These are phyloP conservation scores for Cremastinae sp. DNA, from an alignment of 2,888 invertebrate genomes.

Conservation along the genomic window DNA sequence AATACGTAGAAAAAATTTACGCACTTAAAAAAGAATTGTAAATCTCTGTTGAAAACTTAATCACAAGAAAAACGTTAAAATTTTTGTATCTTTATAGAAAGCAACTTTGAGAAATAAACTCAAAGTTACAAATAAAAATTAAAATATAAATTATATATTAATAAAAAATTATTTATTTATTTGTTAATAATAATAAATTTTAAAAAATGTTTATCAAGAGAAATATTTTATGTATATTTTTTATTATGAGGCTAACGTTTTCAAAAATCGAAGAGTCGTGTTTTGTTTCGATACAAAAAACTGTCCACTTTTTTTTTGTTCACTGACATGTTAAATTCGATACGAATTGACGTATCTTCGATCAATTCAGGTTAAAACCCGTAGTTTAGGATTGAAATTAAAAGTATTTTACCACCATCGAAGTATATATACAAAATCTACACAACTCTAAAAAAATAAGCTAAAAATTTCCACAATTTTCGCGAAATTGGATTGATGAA, in stretches of 20 bases:
- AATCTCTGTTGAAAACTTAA: not conserved
- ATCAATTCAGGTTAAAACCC: conserved; percentile 25
- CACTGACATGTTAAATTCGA: conserved; percentile 42
- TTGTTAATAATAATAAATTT: too few relatives aligned
- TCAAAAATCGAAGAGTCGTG: not conserved
- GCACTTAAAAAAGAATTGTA: too few relatives aligned
- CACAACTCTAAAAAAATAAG: not conserved
- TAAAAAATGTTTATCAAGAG: too few relatives aligned
- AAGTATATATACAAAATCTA: not conserved
- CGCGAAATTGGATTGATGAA: not conserved
- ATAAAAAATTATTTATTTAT: too few relatives aligned
- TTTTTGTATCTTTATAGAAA: too few relatives aligned
- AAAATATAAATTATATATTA: too few relatives aligned
- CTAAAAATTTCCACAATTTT: not conserved
- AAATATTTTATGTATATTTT: too few relatives aligned
- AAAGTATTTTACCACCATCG: conserved; percentile 19
- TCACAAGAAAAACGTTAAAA: too few relatives aligned
- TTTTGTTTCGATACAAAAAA: conserved; percentile 5
- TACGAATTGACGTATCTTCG: conserved; percentile 29
- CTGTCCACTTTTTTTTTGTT: too few relatives aligned
- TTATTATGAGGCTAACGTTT: too few relatives aligned
- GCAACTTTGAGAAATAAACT: too few relatives aligned
- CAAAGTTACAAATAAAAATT: too few relatives aligned
- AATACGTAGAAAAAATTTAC: not conserved
- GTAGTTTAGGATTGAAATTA: conserved; percentile 39